Evolutionary conservation across 92 coral and sea anemone species (phyloP).

Genomic region (Epizoanthus illoricatus): DNA sequence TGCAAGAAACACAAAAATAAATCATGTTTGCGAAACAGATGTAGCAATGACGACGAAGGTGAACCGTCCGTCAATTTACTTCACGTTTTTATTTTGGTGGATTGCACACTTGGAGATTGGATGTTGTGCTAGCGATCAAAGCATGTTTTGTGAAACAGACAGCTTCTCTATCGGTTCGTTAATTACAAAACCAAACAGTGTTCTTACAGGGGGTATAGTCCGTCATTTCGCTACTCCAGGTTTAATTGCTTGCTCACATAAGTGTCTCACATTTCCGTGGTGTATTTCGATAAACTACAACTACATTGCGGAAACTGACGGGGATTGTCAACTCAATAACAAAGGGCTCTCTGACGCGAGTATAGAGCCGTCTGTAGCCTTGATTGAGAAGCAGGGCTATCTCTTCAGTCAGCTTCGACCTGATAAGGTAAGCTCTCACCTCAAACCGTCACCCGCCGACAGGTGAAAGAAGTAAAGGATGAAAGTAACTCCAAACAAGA

Average conservation of each 20-base stretch:
- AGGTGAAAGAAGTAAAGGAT: background rate
- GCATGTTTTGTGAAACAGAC: slow-evolving; percentile 5
- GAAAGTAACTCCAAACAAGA: background rate
- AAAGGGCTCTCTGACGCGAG: background rate
- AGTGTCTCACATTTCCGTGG: slow-evolving; percentile 2
- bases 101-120: background rate
- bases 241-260: slow-evolving; percentile 17
- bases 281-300: slow-evolving; percentile 29
- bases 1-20: too few relatives aligned
- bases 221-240: slow-evolving; percentile 1
- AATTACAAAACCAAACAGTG: slow-evolving; percentile 1
- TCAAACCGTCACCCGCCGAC: too few relatives aligned
- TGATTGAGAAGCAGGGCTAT: slow-evolving; percentile 17
- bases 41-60: background rate
- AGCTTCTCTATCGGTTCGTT: slow-evolving; percentile 6
- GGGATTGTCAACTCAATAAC: slow-evolving; percentile 20
- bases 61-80: background rate
- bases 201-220: background rate
- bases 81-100: background rate
- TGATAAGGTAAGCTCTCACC: background rate
- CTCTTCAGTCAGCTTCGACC: slow-evolving; percentile 30
- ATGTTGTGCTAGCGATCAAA: slow-evolving; percentile 1
- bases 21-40: too few relatives aligned
- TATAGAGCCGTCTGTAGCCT: background rate
- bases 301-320: slow-evolving; percentile 4